A percentile compares a stretch with the other conserved stretches of the same genome.
These are phyloP conservation scores for Garra rufa DNA, from an alignment of 2,113 vertebrate genomes.

Conservation along the genomic window DNA sequence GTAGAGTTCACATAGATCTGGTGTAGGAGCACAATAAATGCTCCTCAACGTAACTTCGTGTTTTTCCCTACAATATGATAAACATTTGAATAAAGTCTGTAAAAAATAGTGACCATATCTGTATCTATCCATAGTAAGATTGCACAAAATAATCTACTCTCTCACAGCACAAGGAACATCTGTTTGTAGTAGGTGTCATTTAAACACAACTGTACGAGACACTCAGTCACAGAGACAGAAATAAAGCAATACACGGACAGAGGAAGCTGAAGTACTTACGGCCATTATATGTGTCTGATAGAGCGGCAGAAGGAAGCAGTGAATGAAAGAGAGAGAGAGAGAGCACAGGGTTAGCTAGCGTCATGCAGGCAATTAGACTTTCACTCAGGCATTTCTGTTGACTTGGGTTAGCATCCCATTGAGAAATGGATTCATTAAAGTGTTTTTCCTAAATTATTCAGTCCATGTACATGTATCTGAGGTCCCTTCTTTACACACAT, in stretches of 20 bases:
- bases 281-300: slow-evolving; percentile 66
- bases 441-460: background rate
- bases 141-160: too few relatives aligned
- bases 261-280: slow-evolving; percentile 66
- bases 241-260: background rate
- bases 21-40: slow-evolving; percentile 53
- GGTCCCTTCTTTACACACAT: background rate
- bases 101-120: background rate
- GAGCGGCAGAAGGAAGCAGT: slow-evolving; percentile 59
- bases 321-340: background rate
- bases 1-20: slow-evolving; percentile 22
- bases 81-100: background rate
- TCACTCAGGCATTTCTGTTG: background rate
- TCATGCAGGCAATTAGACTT: background rate
- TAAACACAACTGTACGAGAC: too few relatives aligned
- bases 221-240: background rate
- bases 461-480: background rate
- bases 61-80: background rate
- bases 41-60: background rate
- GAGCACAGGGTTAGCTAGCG: background rate
- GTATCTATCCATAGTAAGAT: background rate
- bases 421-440: background rate
- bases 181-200: too few relatives aligned
- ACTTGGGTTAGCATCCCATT: background rate
- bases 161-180: too few relatives aligned